phyloP scores from a whole-genome alignment of 2,888 invertebrate genomes.

The Antheraea assamensis region DNA sequence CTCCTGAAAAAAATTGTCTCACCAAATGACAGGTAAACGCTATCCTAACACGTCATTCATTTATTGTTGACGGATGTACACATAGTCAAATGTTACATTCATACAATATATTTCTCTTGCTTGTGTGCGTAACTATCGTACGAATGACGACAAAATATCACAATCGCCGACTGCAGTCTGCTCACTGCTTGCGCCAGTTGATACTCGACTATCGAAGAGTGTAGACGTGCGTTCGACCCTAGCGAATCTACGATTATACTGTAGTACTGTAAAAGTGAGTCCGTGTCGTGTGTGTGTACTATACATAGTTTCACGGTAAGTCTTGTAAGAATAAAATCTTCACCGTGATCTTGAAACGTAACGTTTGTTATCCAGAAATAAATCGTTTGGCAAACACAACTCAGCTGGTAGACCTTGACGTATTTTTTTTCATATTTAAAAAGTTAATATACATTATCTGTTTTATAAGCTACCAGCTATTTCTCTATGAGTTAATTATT shows the following conservation, averaged over 20 bases:
- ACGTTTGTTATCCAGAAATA: constrained; percentile 60
- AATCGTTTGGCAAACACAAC: constrained; percentile 63
- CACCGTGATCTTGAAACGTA: constrained; percentile 54
- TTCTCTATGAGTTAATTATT: background rate
- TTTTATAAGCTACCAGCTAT: background rate
- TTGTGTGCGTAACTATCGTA: background rate
- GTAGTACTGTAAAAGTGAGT: constrained; percentile 5
- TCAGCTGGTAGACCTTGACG: constrained; percentile 57
- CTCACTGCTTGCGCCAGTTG: background rate
- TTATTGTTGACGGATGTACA: constrained; percentile 6
- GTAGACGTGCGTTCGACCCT: constrained; percentile 3
- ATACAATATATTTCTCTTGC: background rate
- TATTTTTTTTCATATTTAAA: constrained; percentile 22
- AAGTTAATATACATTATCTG: constrained; percentile 4
- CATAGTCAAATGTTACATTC: background rate
- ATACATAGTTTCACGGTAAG: constrained; percentile 15
- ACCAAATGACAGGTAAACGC: background rate
- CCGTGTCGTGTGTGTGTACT: background rate
- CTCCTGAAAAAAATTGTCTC: background rate
- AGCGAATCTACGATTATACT: constrained; percentile 9
- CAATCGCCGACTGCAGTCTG: background rate
- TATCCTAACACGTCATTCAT: constrained; percentile 2
- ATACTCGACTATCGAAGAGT: background rate
- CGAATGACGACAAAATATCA: background rate
- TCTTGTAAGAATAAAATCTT: background rate